phyloP scores from a whole-genome alignment of 2,113 vertebrate species.

The Asarcornis scutulata region DNA sequence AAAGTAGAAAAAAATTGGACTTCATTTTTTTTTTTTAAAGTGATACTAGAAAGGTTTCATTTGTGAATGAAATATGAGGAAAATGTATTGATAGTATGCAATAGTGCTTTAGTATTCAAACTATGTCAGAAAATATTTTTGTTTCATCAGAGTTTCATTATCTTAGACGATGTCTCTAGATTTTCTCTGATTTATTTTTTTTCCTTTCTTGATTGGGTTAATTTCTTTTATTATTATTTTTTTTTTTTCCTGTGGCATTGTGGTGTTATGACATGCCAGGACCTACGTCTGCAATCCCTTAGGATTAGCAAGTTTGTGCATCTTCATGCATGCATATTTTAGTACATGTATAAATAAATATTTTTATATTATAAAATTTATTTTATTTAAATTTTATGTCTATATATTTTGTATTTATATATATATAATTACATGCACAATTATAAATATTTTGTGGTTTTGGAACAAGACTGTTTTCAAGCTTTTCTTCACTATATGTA shows the following conservation, averaged over 20 bases:
- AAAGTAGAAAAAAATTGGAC: not conserved
- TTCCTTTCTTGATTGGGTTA: too few species aligned
- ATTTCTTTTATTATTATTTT: not conserved
- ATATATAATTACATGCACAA: not conserved
- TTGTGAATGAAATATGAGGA: not conserved
- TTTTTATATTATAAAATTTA: not conserved
- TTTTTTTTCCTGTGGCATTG: not conserved
- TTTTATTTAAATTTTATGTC: not conserved
- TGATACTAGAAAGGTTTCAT: not conserved
- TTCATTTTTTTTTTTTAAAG: not conserved
- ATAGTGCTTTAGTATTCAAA: not conserved
- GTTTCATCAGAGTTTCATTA: not conserved
- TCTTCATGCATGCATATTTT: not conserved
- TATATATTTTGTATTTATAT: not conserved
- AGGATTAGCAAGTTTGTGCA: not conserved
- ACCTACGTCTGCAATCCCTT: not conserved
- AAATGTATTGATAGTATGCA: not conserved
- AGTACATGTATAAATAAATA: not conserved
- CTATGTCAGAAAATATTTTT: not conserved
- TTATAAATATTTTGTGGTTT: not conserved
- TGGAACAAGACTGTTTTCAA: not conserved
- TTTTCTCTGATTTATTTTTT: not conserved
- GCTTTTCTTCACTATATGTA: not conserved
- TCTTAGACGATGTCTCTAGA: not conserved
- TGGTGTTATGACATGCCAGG: not conserved